Conservation (phyloP, 2,888 invertebrate species). For the Euproctis similis region DNA sequence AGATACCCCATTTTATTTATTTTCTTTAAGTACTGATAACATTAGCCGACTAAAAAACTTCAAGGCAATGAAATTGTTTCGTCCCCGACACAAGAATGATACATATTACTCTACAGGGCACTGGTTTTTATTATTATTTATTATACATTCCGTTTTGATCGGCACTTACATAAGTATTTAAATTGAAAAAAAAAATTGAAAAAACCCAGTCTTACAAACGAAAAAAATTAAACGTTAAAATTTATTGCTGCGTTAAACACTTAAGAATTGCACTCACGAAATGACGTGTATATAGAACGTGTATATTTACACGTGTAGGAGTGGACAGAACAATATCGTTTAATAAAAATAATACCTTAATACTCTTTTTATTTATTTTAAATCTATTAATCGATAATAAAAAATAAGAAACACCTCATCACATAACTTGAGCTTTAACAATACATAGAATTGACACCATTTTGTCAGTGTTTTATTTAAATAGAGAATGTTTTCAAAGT, state of each 20-base stretch:
- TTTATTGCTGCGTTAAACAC: slow-evolving; percentile 67
- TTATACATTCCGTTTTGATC: slow-evolving; percentile 65
- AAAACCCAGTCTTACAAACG: slow-evolving; percentile 46
- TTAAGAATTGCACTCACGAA: slow-evolving; percentile 54
- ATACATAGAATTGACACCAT: slow-evolving; percentile 66
- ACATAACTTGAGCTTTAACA: slow-evolving; percentile 70
- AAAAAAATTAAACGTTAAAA: slow-evolving; percentile 59
- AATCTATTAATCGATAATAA: too few species aligned
- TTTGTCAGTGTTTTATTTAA: slow-evolving; percentile 37
- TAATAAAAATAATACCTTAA: slow-evolving; percentile 49
- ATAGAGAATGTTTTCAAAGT: too few species aligned
- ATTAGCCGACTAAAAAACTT: slow-evolving; percentile 69
- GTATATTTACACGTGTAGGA: slow-evolving; percentile 40
- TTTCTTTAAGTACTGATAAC: slow-evolving; percentile 71
- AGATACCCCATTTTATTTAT: slow-evolving; percentile 19
- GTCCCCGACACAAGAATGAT: slow-evolving; percentile 63
- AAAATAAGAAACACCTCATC: slow-evolving; percentile 64
- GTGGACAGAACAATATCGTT: slow-evolving; percentile 63
- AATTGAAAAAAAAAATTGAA: slow-evolving; percentile 41
- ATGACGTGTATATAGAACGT: slow-evolving; percentile 51
- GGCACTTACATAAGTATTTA: slow-evolving; percentile 58
- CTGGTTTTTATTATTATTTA: slow-evolving; percentile 61
- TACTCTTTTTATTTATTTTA: slow-evolving; percentile 37
- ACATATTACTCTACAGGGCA: slow-evolving; percentile 73
- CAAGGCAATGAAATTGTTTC: slow-evolving; percentile 69